phyloP scores from a whole-genome alignment of 2,113 vertebrate species.

The Strix aluco region DNA sequence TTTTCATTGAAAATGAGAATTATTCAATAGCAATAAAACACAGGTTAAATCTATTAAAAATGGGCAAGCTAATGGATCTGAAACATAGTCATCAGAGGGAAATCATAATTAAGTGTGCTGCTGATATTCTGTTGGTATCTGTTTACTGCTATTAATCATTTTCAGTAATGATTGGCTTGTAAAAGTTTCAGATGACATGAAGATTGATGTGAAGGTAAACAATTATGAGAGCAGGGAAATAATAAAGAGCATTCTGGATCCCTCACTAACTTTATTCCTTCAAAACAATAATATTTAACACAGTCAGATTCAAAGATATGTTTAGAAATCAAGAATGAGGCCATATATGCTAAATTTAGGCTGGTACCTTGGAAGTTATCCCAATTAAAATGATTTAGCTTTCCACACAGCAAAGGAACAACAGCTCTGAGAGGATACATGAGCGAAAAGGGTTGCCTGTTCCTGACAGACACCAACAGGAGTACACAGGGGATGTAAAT shows the following conservation, averaged over 20 bases:
- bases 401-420: background rate
- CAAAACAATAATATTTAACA: background rate
- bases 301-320: background rate
- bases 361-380: background rate
- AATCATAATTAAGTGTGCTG: conserved; percentile 51
- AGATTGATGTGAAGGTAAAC: conserved; percentile 57
- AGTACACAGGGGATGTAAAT: background rate
- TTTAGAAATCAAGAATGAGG: background rate
- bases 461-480: background rate
- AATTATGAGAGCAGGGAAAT: conserved; percentile 24
- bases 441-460: background rate
- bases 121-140: conserved; percentile 33
- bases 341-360: background rate
- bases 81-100: conserved; percentile 16
- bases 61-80: conserved; percentile 40
- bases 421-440: background rate
- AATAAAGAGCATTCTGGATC: background rate
- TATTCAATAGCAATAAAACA: conserved; percentile 45
- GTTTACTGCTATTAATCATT: conserved; percentile 49
- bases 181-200: conserved; percentile 20
- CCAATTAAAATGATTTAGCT: background rate
- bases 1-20: conserved; percentile 32
- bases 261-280: background rate
- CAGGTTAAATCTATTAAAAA: conserved; percentile 58
- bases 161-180: conserved; percentile 36